A percentile compares a stretch with the other conserved stretches of the same genome.
Evolutionary conservation across 2,888 invertebrate species (phyloP).

Genomic region (Pharmacophagus antenor): DNA sequence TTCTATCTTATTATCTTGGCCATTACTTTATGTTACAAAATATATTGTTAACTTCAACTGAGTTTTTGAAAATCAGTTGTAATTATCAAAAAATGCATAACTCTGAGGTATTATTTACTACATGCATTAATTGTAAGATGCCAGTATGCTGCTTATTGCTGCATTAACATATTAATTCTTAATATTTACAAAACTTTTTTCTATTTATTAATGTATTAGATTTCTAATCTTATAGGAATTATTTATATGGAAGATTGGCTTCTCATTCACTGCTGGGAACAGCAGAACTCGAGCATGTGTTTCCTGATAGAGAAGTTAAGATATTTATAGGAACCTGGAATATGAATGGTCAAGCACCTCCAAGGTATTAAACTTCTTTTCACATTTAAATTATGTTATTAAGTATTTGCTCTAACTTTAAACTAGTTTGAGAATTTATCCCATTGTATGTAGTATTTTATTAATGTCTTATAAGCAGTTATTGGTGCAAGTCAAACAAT

Average conservation of each 20-base stretch:
- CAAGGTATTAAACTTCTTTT: conserved; percentile 79
- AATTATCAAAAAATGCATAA: background rate
- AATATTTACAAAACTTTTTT: background rate
- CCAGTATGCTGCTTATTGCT: conserved; percentile 23
- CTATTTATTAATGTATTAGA: conserved; percentile 1
- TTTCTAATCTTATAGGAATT: conserved; percentile 79
- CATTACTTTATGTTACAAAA: background rate
- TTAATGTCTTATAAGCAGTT: too few species aligned
- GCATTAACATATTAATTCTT: conserved; percentile 9
- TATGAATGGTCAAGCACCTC: conserved; percentile 95
- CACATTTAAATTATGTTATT: background rate
- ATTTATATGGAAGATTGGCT: conserved; percentile 89
- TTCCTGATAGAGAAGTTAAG: conserved; percentile 91
- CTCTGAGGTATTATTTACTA: background rate
- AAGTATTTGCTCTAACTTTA: too few species aligned
- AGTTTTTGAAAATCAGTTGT: background rate
- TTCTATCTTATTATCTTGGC: conserved; percentile 8
- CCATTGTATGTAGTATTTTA: too few species aligned
- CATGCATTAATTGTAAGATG: background rate
- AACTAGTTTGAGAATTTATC: too few species aligned
- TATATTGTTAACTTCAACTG: background rate
- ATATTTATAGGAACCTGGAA: conserved; percentile 98
- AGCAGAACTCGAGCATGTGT: conserved; percentile 90
- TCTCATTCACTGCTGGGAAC: conserved; percentile 91
- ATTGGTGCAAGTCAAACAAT: too few species aligned